Evolutionary conservation across 35 echinoderm and acorn worm species (phyloP), one percentile per base, ranked within the genome.

Genomic region (Anneissia japonica): DNA sequence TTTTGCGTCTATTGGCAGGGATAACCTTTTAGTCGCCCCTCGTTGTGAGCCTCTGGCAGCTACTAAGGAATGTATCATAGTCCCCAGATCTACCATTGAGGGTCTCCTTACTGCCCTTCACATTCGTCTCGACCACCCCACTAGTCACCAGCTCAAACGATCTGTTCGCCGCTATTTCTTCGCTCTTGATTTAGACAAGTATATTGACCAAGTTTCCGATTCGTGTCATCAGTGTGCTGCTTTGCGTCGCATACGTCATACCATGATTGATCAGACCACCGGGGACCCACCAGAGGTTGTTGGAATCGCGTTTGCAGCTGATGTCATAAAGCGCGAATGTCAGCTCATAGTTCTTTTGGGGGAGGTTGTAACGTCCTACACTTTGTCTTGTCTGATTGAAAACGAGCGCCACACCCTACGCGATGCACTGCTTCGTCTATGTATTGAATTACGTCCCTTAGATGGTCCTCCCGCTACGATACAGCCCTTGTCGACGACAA

Each of bases 181-280:
- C 40, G 40, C 40, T 46, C 90, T 91, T 17, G 74, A 93, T 40
- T 34, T 84, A 26, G 51, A 64, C 21, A 26, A 9, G 11, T 64
- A 9, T 12, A 26, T 64, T 3, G 51, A 43, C 9, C 5, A 1
- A 2, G 26, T 64, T 26, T 64, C 40, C 26, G 26, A 11, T 26
- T 13, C 46, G 14, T 43, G 40, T 14, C 40, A 43, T 14, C 40
- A 43, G 10, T 64, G 51, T 23, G 51, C 51, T 64, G 51, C 51
- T 2, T 23, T 64, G 11, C 51, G 51, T 23, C 2, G 1, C 26
- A 64, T 64, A 19, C n/a, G n/a, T n/a, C n/a, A n/a, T n/a, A n/a
- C n/a, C n/a, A n/a, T n/a, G n/a, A n/a, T n/a, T 26, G 4, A 19
- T 4, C 75, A 77, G 31, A 32, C 75, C 35, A 77, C 75, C 21